Conservation (phyloP, 1,140 invertebrate genomes). For the Sitophilus oryzae region DNA sequence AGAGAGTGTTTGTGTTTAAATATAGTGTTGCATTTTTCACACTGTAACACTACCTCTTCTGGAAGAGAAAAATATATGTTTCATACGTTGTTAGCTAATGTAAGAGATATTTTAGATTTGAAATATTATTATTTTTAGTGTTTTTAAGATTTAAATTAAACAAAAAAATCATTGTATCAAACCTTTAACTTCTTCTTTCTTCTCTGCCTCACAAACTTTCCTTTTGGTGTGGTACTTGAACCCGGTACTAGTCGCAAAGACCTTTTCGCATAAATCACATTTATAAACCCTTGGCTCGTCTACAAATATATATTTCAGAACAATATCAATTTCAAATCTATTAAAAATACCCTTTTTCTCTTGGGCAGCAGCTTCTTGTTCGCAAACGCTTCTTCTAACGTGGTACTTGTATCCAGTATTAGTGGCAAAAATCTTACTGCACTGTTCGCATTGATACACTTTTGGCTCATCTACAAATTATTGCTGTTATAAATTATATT, state of each 20-base stretch:
- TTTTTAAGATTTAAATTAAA: neutral
- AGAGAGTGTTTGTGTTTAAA: slow-evolving; percentile 17
- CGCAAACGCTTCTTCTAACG: neutral
- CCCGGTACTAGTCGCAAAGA: slow-evolving; percentile 3
- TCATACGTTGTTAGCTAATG: too few species aligned
- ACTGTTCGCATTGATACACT: neutral
- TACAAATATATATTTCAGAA: too few species aligned
- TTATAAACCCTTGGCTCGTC: slow-evolving; percentile 17
- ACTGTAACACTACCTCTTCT: slow-evolving; percentile 22
- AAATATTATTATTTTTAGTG: too few species aligned
- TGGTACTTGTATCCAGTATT: neutral
- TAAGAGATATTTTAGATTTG: too few species aligned
- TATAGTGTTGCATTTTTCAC: slow-evolving; percentile 12
- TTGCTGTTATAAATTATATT: too few species aligned
- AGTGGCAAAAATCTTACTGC: slow-evolving; percentile 1
- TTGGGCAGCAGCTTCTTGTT: neutral
- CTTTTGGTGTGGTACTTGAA: neutral
- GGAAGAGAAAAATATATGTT: slow-evolving; percentile 9
- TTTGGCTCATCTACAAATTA: too few species aligned
- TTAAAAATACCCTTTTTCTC: slow-evolving; percentile 14
- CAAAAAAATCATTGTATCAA: neutral
- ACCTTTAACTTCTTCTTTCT: slow-evolving; percentile 18
- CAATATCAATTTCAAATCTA: too few species aligned
- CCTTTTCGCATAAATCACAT: slow-evolving; percentile 21
- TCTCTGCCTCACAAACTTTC: neutral